These are phyloP conservation scores for Characodon lateralis DNA, from an alignment of 2,797 vertebrate genomes.

Conservation along the genomic window DNA sequence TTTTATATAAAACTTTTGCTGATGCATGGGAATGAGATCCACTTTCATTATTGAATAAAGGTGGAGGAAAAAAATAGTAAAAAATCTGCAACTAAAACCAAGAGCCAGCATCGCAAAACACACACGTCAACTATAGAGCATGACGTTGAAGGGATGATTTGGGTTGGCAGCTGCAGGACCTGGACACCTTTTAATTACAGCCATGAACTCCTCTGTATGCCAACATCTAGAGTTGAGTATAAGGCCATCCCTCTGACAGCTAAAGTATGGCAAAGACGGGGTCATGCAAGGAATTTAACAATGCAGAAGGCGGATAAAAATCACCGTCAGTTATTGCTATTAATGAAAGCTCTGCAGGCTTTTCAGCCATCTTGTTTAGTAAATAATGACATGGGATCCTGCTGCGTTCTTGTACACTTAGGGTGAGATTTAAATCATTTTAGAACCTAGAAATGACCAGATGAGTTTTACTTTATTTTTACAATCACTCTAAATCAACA, in stretches of 20 bases:
- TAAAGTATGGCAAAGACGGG: not conserved
- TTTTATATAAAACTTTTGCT: not conserved
- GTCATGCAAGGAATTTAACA: not conserved
- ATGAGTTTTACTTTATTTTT: not conserved
- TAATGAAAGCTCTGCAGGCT: not conserved
- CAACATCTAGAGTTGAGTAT: not conserved
- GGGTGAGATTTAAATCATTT: too few relatives aligned
- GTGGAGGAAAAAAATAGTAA: not conserved
- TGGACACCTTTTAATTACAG: too few relatives aligned
- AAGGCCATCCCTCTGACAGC: too few relatives aligned
- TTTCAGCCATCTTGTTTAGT: not conserved
- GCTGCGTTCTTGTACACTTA: not conserved
- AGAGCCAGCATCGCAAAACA: too few relatives aligned
- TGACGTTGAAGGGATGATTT: too few relatives aligned
- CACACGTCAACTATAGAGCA: too few relatives aligned
- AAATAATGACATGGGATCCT: not conserved
- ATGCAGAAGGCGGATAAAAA: not conserved
- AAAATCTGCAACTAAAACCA: not conserved
- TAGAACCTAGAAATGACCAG: not conserved
- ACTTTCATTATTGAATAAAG: not conserved
- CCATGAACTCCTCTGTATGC: too few relatives aligned
- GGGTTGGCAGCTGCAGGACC: too few relatives aligned
- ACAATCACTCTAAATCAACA: not conserved
- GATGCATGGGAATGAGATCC: not conserved
- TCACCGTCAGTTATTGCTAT: too few relatives aligned